Evolutionary conservation across 2,888 invertebrate genomes (phyloP).

Genomic region (Caenorhabditis sp.): DNA sequence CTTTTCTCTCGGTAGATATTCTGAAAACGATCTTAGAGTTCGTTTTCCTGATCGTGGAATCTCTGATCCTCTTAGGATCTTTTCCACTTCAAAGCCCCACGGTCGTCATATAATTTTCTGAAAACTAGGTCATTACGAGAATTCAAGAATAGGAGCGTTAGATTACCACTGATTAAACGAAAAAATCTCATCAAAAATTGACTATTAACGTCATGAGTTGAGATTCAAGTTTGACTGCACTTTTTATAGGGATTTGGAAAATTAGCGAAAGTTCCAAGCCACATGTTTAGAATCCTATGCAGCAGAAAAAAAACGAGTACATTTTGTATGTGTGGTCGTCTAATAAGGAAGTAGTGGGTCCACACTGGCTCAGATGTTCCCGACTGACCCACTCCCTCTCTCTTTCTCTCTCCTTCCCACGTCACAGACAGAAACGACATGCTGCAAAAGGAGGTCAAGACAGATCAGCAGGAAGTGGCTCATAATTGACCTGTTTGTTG

Average conservation of each 20-base stretch:
- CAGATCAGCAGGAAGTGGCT: conserved; percentile 38
- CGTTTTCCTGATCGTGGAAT: conserved; percentile 14
- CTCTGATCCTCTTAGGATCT: conserved; percentile 7
- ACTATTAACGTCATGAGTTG: conserved; percentile 10
- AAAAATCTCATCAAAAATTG: background rate
- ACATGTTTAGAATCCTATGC: background rate
- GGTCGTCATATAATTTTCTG: conserved; percentile 19
- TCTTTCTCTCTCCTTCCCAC: background rate
- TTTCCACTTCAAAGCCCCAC: conserved; percentile 15
- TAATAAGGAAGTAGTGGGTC: conserved; percentile 39
- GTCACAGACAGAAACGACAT: background rate
- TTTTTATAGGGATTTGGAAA: background rate
- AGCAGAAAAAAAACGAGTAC: conserved; percentile 18
- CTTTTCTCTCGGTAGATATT: background rate
- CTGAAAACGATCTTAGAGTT: conserved; percentile 31
- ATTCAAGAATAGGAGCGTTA: background rate
- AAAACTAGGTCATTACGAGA: background rate
- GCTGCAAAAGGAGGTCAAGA: conserved; percentile 21
- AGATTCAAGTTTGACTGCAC: conserved; percentile 6
- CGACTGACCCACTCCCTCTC: conserved; percentile 24
- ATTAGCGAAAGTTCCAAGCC: no score
- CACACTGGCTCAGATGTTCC: conserved; percentile 46
- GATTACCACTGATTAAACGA: conserved; percentile 2
- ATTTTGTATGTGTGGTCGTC: conserved; percentile 34
- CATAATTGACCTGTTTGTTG: conserved; percentile 33